Conservation (phyloP, 37 sponge, comb jelly and placozoan species). For the Oscarella lobularis region DNA sequence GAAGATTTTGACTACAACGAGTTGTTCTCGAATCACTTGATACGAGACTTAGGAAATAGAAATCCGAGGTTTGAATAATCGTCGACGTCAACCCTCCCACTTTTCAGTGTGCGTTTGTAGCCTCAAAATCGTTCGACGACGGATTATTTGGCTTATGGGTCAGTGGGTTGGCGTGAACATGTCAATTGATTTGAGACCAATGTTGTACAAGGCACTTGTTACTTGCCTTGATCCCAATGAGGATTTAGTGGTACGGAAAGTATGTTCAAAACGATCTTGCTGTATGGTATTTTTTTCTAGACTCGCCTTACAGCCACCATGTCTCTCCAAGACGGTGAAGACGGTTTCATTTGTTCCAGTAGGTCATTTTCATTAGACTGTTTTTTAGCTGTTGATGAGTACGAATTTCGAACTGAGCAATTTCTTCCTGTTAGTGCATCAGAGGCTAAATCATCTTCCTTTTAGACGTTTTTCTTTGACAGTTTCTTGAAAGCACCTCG, state of each 20-base stretch:
- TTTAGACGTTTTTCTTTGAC: not conserved
- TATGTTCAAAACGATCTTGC: not conserved
- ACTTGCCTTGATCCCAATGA: constrained; percentile 34
- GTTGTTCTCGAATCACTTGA: constrained; percentile 53
- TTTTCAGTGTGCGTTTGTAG: constrained; percentile 18
- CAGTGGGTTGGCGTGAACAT: constrained; percentile 69
- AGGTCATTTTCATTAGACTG: not conserved
- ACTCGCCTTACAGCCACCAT: constrained; percentile 35
- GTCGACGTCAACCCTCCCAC: too few relatives aligned
- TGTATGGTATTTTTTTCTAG: constrained; percentile 12
- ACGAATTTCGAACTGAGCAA: constrained; percentile 24
- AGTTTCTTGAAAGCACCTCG: constrained; percentile 39
- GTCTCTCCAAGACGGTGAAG: constrained; percentile 19
- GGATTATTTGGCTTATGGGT: constrained; percentile 70
- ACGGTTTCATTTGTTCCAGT: not conserved
- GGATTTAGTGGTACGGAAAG: constrained; percentile 40
- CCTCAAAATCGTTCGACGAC: constrained; percentile 42
- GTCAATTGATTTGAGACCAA: constrained; percentile 39
- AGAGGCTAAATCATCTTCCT: too few relatives aligned
- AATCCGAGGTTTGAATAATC: not conserved
- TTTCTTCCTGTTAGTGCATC: constrained; percentile 63
- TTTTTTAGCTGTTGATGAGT: constrained; percentile 43
- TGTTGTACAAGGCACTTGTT: constrained; percentile 37
- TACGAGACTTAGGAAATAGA: constrained; percentile 28
- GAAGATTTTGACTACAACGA: constrained; percentile 56